Evolutionary conservation across 2,113 vertebrate species (phyloP).

Genomic region (Puma concolor): DNA sequence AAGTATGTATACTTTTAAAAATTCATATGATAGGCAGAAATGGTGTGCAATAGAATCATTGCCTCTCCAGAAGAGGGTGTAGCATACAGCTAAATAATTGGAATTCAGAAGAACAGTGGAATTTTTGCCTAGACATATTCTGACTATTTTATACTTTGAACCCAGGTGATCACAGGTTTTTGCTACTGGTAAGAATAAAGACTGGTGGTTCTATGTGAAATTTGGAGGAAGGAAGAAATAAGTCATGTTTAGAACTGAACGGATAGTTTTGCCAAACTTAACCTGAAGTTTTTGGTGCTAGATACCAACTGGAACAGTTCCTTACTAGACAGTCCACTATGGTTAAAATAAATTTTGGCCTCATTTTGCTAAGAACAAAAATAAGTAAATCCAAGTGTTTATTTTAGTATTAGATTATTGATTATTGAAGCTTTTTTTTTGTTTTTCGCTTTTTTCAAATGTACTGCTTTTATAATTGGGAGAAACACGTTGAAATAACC

Average conservation of each 20-base stretch:
- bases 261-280: neutral
- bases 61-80: neutral
- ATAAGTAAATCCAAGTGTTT: neutral
- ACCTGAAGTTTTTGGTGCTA: constrained; percentile 34
- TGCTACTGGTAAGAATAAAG: constrained; percentile 13
- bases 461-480: neutral
- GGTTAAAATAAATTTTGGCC: neutral
- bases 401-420: neutral
- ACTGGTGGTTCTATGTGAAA: neutral
- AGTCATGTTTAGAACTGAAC: constrained; percentile 17
- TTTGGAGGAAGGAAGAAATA: neutral
- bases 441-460: neutral
- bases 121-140: neutral
- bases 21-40: neutral
- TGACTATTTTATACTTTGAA: neutral
- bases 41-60: neutral
- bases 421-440: neutral
- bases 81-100: neutral
- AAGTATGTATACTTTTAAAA: neutral
- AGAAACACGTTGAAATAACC: neutral
- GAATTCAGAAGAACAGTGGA: neutral
- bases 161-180: neutral
- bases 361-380: neutral
- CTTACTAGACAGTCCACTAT: neutral
- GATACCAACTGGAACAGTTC: neutral